A percentile compares a stretch with the other conserved stretches of the same genome.
These are phyloP conservation scores for Beroe forskalii DNA, from an alignment of 37 sponge, comb jelly and placozoan genomes.

Conservation along the genomic window DNA sequence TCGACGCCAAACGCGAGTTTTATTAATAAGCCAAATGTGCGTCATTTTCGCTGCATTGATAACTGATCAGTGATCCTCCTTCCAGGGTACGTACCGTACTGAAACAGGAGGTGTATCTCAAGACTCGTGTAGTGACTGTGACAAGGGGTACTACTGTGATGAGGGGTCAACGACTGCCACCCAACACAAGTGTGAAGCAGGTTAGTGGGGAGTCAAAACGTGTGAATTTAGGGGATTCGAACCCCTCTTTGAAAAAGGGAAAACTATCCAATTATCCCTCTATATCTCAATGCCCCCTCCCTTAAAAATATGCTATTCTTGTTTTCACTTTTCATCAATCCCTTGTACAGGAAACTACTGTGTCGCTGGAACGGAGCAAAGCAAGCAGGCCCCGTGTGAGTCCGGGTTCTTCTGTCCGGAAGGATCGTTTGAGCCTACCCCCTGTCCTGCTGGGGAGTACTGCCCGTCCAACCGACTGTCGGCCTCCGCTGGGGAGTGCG, in stretches of 20 bases:
- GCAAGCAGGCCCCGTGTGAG: neutral
- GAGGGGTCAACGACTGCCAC: constrained; percentile 58
- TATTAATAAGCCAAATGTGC: too few relatives aligned
- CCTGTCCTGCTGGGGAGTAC: constrained; percentile 67
- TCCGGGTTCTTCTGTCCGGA: constrained; percentile 67
- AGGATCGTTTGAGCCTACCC: neutral
- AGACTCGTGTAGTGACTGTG: constrained; percentile 38
- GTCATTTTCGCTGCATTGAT: too few relatives aligned
- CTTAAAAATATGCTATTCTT: too few relatives aligned
- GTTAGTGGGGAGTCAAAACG: too few relatives aligned
- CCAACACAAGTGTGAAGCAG: constrained; percentile 19
- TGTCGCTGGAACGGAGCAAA: constrained; percentile 13
- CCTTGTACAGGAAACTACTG: constrained; percentile 68
- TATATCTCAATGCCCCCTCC: too few relatives aligned
- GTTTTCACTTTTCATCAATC: too few relatives aligned
- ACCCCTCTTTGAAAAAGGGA: too few relatives aligned
- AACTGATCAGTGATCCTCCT: too few relatives aligned
- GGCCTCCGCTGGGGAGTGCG: constrained; percentile 44
- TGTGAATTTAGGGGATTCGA: too few relatives aligned
- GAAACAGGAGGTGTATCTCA: neutral
- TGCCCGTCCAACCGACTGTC: neutral
- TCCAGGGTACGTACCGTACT: constrained; percentile 28
- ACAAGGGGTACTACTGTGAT: constrained; percentile 66
- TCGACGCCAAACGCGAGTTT: too few relatives aligned
- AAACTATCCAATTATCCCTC: too few relatives aligned